Evolutionary conservation across 2,113 vertebrate species (phyloP), one percentile per base, ranked within the genome.

Genomic region (Prunella fulvescens): DNA sequence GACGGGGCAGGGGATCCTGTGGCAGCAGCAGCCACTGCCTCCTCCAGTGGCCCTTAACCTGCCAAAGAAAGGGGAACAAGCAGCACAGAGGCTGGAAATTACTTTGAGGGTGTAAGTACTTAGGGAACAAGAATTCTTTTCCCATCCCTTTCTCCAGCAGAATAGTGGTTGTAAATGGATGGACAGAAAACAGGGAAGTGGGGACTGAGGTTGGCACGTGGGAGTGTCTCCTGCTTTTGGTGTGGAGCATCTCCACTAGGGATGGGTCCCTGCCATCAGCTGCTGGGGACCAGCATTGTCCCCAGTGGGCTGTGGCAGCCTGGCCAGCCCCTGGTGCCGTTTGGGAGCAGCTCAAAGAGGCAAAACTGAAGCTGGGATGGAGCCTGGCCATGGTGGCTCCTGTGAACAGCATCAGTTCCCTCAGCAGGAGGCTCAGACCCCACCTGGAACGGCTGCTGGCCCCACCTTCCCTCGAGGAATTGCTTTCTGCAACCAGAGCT

Each of bases 251-350:
- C 48, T 72, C 24, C 28, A 4, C 39, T 7, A 9, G 78, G 54
- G 42, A 73, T 4, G 3, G 74, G 10, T 8, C 29, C 17, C 39
- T 58, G 54, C 20, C 64, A 50, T 12, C 40, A 11, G 0, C 23
- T 33, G 15, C 53, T 20, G n/a, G 33, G 26, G 11, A 64, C 12
- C 20, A 57, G 47, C 74, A 8, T 2, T 3, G 4, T 54, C 61
- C 42, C 65, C 3, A 0, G 6, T 0, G 4, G n/a, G 56, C 45
- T 66, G 69, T 7, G 11, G 31, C 50, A 81, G 26, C 35, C 44
- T 3, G 6, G 1, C 11, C 15, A 22, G 28, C 22, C n/a, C n/a
- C 15, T 4, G 3, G 0, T 6, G 44, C 17, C 1, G 0, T 51
- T 0, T 37, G 74, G 28, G 29, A 47, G 23, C 35, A 22, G 39